These are phyloP conservation scores for Eurystomus glaucurus DNA, from an alignment of 2,797 vertebrate species.

Conservation along the genomic window DNA sequence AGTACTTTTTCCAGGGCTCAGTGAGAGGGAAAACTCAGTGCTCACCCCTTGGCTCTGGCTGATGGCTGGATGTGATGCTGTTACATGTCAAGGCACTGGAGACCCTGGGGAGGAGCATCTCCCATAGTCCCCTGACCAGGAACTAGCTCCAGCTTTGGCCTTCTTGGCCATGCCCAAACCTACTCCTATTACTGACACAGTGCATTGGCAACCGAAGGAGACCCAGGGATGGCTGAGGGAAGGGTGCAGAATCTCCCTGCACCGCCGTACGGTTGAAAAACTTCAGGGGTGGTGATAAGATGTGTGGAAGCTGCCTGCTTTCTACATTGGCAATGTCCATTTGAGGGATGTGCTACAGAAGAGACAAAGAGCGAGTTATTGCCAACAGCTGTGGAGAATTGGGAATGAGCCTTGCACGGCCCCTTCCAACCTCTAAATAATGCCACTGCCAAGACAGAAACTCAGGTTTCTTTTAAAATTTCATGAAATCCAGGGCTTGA, in stretches of 20 bases:
- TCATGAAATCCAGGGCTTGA: background rate
- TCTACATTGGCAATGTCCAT: background rate
- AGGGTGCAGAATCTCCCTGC: background rate
- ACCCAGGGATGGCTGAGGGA: accelerated
- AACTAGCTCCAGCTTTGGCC: background rate
- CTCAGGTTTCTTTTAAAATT: background rate
- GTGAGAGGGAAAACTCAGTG: background rate
- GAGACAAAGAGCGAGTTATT: background rate
- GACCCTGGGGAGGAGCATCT: background rate
- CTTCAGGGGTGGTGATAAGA: background rate
- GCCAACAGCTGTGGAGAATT: accelerated
- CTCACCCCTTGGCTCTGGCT: background rate
- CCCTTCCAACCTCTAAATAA: background rate
- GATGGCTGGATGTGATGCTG: background rate
- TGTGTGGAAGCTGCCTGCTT: background rate
- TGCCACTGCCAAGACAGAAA: background rate
- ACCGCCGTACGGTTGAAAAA: background rate
- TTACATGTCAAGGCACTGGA: background rate
- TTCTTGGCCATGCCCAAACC: background rate
- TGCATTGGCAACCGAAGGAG: background rate
- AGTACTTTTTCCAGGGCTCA: background rate
- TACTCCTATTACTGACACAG: background rate
- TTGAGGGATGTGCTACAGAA: background rate
- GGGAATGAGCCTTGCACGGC: background rate
- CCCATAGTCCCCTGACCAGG: background rate